Base-by-base conservation (phyloP, 2,888 invertebrate species). In the Pheosia gnoma region DNA sequence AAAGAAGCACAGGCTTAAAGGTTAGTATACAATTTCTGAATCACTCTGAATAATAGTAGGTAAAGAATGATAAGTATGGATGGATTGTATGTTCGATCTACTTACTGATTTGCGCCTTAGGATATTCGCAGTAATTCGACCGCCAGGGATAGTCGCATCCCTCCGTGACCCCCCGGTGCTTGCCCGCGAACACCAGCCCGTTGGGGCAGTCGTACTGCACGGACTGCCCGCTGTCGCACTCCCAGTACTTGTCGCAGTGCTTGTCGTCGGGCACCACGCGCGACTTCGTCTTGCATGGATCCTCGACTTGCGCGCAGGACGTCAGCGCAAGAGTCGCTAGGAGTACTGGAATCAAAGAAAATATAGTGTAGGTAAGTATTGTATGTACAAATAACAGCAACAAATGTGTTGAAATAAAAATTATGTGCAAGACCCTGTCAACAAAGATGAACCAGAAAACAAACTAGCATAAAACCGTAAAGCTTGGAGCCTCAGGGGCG, bases 71-170 rank as follows among this genome's bases (percentile, higher is more conserved):
- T 25, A 25, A 25, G 25, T 25, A 25, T 25, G 25, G 0, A 25
- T 25, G 25, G 25, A 25, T 25, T 25, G 25, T 25, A 25, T 25
- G 25, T 1, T 25, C 25, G 8, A 43, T 57, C 95, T 85, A 96
- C 96, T 89, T 95, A 96, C 94, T 97, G 95, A 81, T 96, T 94
- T 86, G 94, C 4, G 86, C 87, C 80, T 94, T 94, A 61, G 94
- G 94, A 67, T 93, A 94, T 67, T 97, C 97, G 88, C 98, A 98
- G 88, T 97, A 97, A 85, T 97, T 97, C 8, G 97, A 96, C 75
- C 97, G 94, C 97, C 97, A 97, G 0, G 97, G 97, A 80, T 98
- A 98, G 88, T 98, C 97, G 82, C 98, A 98, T 3, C 97, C 97
- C 81, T 98, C 97, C 2, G 97, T 97, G 8, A 98, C 97, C 5